A percentile compares a stretch with the other conserved stretches of the same genome.
Conservation (phyloP, 2,888 invertebrate genomes). For the Noctua janthe region DNA sequence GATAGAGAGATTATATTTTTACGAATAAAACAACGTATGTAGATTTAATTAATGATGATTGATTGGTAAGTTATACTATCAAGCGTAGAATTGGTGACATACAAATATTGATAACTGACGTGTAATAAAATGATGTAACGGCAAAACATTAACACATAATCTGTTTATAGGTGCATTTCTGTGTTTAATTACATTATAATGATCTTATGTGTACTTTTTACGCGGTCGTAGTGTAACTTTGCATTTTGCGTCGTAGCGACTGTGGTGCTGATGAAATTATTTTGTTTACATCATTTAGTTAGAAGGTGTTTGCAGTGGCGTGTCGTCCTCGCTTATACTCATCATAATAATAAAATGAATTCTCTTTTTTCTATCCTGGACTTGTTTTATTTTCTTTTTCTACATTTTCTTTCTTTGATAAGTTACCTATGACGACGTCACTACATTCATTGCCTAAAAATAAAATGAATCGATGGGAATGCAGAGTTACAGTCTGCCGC, state of each 20-base stretch:
- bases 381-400: slow-evolving; percentile 22
- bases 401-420: background rate
- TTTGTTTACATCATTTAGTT: slow-evolving; percentile 16
- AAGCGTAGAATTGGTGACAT: slow-evolving; percentile 48
- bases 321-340: slow-evolving; percentile 18
- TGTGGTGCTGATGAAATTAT: slow-evolving; percentile 33
- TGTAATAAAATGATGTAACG: slow-evolving; percentile 8
- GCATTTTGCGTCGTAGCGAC: slow-evolving; percentile 58
- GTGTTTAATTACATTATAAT: slow-evolving; percentile 34
- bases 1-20: background rate
- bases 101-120: slow-evolving; percentile 42
- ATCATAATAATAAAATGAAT: slow-evolving; percentile 26
- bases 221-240: slow-evolving; percentile 65
- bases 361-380: background rate
- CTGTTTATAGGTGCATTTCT: slow-evolving; percentile 33
- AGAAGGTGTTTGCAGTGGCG: slow-evolving; percentile 44
- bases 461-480: slow-evolving; percentile 28
- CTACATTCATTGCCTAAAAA: slow-evolving; percentile 32
- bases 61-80: slow-evolving; percentile 10
- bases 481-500: slow-evolving; percentile 59
- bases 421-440: slow-evolving; percentile 32
- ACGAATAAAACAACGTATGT: background rate
- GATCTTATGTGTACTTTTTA: slow-evolving; percentile 45
- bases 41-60: slow-evolving; percentile 6
- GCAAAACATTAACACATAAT: slow-evolving; percentile 19